phyloP scores from a whole-genome alignment of 2,888 invertebrate species.

The Ceriagrion tenellum region DNA sequence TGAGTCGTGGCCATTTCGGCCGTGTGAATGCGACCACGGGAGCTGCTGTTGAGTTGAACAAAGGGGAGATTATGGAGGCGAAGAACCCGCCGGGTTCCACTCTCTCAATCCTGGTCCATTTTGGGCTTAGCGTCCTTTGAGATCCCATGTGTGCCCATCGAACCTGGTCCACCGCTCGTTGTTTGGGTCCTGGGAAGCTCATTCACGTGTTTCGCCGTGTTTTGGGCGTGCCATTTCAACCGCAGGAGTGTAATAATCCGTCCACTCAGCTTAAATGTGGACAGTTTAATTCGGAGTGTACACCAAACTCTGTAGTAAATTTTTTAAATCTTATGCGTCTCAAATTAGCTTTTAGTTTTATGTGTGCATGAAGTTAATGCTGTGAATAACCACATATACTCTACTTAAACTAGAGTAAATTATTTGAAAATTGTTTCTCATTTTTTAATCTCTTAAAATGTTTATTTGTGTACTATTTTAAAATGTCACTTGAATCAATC shows the following conservation, averaged over 20 bases:
- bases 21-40: not conserved
- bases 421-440: not conserved
- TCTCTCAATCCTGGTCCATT: not conserved
- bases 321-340: too few species aligned
- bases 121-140: not conserved
- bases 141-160: not conserved
- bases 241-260: too few species aligned
- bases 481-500: not conserved
- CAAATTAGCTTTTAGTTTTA: too few species aligned
- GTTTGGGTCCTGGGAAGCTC: not conserved
- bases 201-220: too few species aligned
- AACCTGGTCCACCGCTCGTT: not conserved
- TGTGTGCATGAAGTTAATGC: too few species aligned
- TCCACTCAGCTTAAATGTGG: too few species aligned
- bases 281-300: too few species aligned
- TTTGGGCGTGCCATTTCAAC: not conserved
- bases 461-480: not conserved
- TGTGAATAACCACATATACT: too few species aligned
- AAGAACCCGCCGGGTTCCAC: not conserved
- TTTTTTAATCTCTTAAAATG: not conserved
- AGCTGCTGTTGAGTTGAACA: not conserved
- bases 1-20: not conserved
- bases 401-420: not conserved
- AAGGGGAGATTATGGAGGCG: not conserved
- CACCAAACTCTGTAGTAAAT: too few species aligned